phyloP scores from a whole-genome alignment of 2,797 vertebrate genomes.

The Ctenosaura bakeri region DNA sequence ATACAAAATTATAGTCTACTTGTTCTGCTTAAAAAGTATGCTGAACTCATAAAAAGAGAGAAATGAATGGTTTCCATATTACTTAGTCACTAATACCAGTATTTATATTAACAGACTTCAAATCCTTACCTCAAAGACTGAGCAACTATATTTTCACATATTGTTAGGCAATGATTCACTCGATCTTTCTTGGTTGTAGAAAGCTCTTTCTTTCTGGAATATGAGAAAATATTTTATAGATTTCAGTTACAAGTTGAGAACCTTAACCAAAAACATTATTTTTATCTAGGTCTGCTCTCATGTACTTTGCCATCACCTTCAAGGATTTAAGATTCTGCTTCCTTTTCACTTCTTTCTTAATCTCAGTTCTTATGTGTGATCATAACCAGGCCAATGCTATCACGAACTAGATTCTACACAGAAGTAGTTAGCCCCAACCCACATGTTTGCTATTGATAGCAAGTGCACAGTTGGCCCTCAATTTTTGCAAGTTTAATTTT shows the following conservation, averaged over 20 bases:
- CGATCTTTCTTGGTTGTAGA: constrained; percentile 96
- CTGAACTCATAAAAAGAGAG: neutral
- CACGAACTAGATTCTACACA: neutral
- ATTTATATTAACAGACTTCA: constrained; percentile 21
- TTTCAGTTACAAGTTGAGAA: neutral
- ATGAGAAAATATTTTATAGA: constrained; percentile 23
- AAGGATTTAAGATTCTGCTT: neutral
- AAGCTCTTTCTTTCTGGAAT: constrained; percentile 95
- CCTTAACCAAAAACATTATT: neutral
- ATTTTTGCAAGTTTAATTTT: no score
- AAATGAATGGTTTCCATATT: neutral
- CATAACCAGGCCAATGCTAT: no score
- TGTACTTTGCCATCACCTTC: neutral
- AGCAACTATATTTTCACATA: constrained; percentile 97
- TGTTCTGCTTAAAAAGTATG: constrained; percentile 35
- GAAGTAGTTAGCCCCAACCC: no score
- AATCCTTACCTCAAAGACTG: constrained; percentile 92
- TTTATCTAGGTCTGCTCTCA: neutral
- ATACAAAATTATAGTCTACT: neutral
- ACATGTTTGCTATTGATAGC: no score
- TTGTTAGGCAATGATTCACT: constrained; percentile 96
- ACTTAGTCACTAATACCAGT: neutral
- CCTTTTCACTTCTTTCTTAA: neutral
- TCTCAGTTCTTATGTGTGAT: neutral
- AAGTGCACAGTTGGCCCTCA: no score